Evolutionary conservation across 2,888 invertebrate species (phyloP).

Genomic region (Cephus runcator): DNA sequence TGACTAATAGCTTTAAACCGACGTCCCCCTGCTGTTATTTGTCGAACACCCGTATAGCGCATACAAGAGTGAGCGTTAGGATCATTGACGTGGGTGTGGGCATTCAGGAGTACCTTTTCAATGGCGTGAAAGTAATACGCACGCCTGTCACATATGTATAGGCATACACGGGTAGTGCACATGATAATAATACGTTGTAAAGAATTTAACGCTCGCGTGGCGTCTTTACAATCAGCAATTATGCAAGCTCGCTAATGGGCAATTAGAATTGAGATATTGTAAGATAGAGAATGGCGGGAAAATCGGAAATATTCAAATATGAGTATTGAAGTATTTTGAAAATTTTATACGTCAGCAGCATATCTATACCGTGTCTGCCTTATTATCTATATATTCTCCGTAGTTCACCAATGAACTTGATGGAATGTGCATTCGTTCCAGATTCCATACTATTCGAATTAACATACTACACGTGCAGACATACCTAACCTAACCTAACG

Average conservation of each 20-base stretch:
- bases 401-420: background rate
- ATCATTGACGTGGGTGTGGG: conserved; percentile 14
- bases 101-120: conserved; percentile 15
- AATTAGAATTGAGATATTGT: background rate
- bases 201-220: background rate
- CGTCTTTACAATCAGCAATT: background rate
- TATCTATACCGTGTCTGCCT: background rate
- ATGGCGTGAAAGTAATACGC: conserved; percentile 12
- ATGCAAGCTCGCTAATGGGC: background rate
- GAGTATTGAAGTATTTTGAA: background rate
- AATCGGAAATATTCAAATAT: background rate
- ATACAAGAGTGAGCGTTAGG: conserved; percentile 10
- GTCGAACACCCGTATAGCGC: conserved; percentile 18
- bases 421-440: background rate
- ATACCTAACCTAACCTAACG: background rate
- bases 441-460: background rate
- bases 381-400: background rate
- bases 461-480: background rate
- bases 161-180: background rate
- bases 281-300: background rate
- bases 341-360: background rate
- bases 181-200: background rate
- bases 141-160: background rate
- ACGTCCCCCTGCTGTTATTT: conserved; percentile 5
- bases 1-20: conserved; percentile 2